A percentile compares a stretch with the other conserved stretches of the same genome.
These are phyloP conservation scores for Alouatta palliata DNA, from an alignment of 2,113 vertebrate genomes.

Conservation along the genomic window DNA sequence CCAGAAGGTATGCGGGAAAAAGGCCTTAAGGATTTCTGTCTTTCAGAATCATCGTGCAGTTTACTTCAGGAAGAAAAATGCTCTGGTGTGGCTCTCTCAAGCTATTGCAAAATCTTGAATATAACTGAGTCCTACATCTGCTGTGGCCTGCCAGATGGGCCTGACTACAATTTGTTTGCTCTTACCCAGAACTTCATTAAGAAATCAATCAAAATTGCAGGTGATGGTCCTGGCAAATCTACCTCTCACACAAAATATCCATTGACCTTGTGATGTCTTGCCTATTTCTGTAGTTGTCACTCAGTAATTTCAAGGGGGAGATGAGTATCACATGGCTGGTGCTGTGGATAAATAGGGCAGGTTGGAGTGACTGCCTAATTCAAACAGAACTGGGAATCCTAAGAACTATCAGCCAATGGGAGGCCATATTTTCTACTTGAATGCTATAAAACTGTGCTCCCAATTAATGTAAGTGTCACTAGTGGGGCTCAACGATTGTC, in stretches of 20 bases:
- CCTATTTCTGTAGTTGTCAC: not conserved
- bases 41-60: not conserved
- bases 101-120: not conserved
- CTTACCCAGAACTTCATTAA: not conserved
- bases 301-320: not conserved
- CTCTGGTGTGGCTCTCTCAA: not conserved
- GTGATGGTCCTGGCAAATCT: not conserved
- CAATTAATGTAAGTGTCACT: not conserved
- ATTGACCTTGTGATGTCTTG: not conserved
- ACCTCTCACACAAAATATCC: not conserved
- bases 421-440: not conserved
- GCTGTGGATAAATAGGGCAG: not conserved
- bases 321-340: not conserved
- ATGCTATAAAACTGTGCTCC: not conserved
- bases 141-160: not conserved
- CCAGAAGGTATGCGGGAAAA: not conserved
- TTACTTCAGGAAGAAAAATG: not conserved
- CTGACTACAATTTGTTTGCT: not conserved
- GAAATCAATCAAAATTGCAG: not conserved
- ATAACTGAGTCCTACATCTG: not conserved
- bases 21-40: not conserved
- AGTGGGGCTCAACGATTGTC: not conserved
- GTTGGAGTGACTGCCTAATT: not conserved
- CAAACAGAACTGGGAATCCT: not conserved
- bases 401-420: not conserved